Evolutionary conservation across 2,888 invertebrate genomes (phyloP).

Genomic region (Lasioglossum villosulum): DNA sequence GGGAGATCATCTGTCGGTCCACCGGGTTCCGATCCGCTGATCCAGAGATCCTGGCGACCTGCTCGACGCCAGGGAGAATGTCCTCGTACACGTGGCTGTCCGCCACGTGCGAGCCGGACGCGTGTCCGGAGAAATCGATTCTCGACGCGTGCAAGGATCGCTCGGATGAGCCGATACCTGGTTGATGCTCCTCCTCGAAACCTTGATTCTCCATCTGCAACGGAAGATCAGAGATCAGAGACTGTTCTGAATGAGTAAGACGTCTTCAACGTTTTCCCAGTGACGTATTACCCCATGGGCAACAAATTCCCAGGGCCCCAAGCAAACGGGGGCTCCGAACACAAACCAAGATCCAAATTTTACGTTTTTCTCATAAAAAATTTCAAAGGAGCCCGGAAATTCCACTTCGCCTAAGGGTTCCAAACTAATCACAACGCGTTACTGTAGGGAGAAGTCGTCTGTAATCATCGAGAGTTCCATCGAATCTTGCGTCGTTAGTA

Average conservation of each 20-base stretch:
- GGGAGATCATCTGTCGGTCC: neutral
- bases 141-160: neutral
- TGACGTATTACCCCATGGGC: too few relatives aligned
- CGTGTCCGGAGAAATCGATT: neutral
- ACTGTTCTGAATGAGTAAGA: neutral
- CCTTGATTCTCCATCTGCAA: slow-evolving; percentile 82
- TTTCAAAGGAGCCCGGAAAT: too few relatives aligned
- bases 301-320: too few relatives aligned
- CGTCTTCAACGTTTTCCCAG: neutral
- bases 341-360: too few relatives aligned
- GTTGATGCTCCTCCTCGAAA: slow-evolving; percentile 79
- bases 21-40: neutral
- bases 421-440: too few relatives aligned
- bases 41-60: neutral
- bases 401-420: too few relatives aligned
- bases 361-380: too few relatives aligned
- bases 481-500: too few relatives aligned
- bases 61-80: slow-evolving; percentile 58
- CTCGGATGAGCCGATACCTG: slow-evolving; percentile 16
- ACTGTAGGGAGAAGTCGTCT: too few relatives aligned
- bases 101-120: slow-evolving; percentile 18
- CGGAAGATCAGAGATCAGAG: neutral
- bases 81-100: slow-evolving; percentile 81
- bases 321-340: too few relatives aligned
- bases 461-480: too few relatives aligned